Evolutionary conservation across 2,888 invertebrate genomes (phyloP), one percentile per base, ranked within the genome.

Genomic region (Petrolisthes manimaculis): DNA sequence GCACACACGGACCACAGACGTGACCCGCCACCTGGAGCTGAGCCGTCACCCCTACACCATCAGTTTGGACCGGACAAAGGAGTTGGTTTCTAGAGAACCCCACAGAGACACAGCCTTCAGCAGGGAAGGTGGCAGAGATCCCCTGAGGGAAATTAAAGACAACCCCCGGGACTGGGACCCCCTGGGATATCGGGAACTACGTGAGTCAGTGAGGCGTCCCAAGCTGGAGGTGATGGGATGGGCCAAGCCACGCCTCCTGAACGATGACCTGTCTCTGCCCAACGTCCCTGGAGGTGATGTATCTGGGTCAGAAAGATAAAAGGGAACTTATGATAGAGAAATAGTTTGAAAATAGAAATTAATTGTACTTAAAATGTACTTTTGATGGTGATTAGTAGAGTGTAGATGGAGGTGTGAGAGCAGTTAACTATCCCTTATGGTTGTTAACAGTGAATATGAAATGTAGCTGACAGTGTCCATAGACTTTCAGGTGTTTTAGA

Each of bases 241-340:
- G 86, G 81, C 78, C 53, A 88, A 86, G 74, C 82, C 88, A 5
- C 85, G 87, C 14, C 87, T 84, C 8, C 83, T 88, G 51, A 90
- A 88, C 51, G 88, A 89, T 61, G 95, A 95, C 89, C 94, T 95
- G 89, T 94, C 94, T 0, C 92, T 95, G 90, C 95, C 95, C 0
- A 95, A 95, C 92, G 94, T 95, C 53, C 95, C 95, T 6, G 95
- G 95, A 85, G 90, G 90, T 88, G 69, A 78, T 54, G 24, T 77
- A 9, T 12, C n/a, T n/a, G n/a, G n/a, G n/a, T n/a, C n/a, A n/a
- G n/a, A n/a, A n/a, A n/a, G n/a, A n/a, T n/a, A n/a, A n/a, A n/a
- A n/a, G n/a, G n/a, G n/a, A n/a, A n/a, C n/a, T n/a, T n/a, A n/a
- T n/a, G n/a, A n/a, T n/a, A n/a, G n/a, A n/a, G n/a, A n/a, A n/a